Base-by-base conservation (phyloP, 2,113 vertebrate genomes). In the Odontesthes bonariensis region DNA sequence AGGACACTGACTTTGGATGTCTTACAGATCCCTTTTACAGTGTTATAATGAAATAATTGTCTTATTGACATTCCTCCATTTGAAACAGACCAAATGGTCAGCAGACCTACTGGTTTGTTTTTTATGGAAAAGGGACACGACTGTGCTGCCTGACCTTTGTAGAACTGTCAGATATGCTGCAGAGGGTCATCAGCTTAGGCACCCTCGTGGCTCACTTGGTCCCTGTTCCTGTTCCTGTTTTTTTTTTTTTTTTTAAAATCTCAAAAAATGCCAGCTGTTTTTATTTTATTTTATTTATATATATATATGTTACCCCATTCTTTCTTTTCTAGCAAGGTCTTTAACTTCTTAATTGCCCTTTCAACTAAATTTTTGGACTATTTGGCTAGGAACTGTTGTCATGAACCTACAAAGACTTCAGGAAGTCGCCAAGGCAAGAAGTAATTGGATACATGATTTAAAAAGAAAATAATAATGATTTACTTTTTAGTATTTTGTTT, bases 171-270 rank as follows among this genome's bases (percentile, higher is more conserved):
- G 27, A 27, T 27, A 27, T 27, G 27, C 27, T 27, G 27, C 27
- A 27, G 27, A 27, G 27, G 27, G 27, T 27, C 27, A 27, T 27
- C 27, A 2, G 27, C 27, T 53, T 54, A 11, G 42, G 13, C 44
- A 53, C 52, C 62, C 53, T 73, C 13, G 7, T 0, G 0, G 32
- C 22, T 75, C 61, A 68, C 38, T 73, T 69, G 53, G 47, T 69
- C 69, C 64, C 31, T n/a, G 33, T 46, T 74, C 64, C 31, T n/a
- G 33, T 46, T 74, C 12, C 13, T 8, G 17, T 49, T n/a, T 17
- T 47, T 3, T 46, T 14, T 46, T 0, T 46, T 14, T 8, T 46
- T 46, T 14, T 0, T 12, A 44, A 44, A 27, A 27, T 27, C 27
- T 27, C 1, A 27, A 27, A 27, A 27, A 44, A 16, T 44, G 12